These are phyloP conservation scores for Marmota monax DNA, from an alignment of 2,113 vertebrate species.

Conservation along the genomic window DNA sequence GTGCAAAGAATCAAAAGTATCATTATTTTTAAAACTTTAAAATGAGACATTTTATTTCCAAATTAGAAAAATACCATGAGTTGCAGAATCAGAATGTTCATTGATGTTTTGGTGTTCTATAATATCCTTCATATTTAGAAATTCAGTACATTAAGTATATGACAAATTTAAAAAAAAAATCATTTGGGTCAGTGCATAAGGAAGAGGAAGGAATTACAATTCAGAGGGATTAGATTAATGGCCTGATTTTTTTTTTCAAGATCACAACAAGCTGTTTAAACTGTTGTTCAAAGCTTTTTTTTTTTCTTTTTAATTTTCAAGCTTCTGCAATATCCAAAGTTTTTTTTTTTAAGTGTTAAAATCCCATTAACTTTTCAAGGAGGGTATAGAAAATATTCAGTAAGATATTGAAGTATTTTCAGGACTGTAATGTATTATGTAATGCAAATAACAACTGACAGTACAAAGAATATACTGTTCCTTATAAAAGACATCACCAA, in stretches of 20 bases:
- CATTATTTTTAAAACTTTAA: background rate
- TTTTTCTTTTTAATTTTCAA: background rate
- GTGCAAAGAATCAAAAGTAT: background rate
- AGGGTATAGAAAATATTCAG: background rate
- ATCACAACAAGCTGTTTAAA: background rate
- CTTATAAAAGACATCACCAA: background rate
- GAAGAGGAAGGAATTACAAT: background rate
- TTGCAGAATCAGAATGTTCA: background rate
- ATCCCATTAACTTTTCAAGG: background rate
- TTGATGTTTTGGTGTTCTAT: background rate
- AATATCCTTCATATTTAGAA: background rate
- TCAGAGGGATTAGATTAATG: slow-evolving; percentile 2
- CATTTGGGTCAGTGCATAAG: background rate
- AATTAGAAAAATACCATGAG: background rate
- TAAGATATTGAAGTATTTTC: background rate
- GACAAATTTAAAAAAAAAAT: background rate
- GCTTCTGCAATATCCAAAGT: background rate
- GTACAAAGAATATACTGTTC: background rate
- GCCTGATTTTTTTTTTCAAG: background rate
- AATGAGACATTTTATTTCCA: background rate
- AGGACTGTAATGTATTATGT: background rate
- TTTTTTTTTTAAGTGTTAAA: background rate
- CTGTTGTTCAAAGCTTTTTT: background rate
- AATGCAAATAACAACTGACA: background rate
- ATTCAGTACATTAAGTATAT: background rate